Evolutionary conservation across 2,888 invertebrate genomes (phyloP).

Genomic region (Nematopogon swammerdamellus): DNA sequence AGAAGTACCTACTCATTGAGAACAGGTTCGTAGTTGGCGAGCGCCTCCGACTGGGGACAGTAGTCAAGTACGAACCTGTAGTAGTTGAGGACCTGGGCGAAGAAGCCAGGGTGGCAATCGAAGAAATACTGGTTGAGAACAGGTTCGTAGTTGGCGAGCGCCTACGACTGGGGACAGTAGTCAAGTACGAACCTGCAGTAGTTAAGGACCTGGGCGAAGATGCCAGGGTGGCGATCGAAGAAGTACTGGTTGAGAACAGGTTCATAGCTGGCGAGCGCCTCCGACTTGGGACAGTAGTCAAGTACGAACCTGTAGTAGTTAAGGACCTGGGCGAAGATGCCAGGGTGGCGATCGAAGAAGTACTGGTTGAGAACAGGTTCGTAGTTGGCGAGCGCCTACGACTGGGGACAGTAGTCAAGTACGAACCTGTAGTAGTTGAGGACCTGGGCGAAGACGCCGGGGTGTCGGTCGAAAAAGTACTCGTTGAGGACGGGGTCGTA

Average conservation of each 20-base stretch:
- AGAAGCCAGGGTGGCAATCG: conserved; percentile 94
- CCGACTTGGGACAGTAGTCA: too few species aligned
- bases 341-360: too few species aligned
- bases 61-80: too few species aligned
- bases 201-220: conserved; percentile 85
- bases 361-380: conserved; percentile 84
- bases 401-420: too few species aligned
- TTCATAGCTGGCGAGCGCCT: conserved; percentile 82
- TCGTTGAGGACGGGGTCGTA: conserved; percentile 87
- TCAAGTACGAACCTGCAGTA: conserved; percentile 70
- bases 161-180: conserved; percentile 96
- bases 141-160: conserved; percentile 98
- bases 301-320: too few species aligned
- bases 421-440: too few species aligned
- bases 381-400: conserved; percentile 64
- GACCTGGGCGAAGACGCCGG: too few species aligned
- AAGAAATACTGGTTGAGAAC: conserved; percentile 99
- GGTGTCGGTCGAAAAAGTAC: too few species aligned
- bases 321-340: conserved; percentile 79
- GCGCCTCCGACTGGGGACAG: too few species aligned
- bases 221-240: conserved; percentile 81
- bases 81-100: conserved; percentile 96
- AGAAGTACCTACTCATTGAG: too few species aligned
- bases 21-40: too few species aligned
- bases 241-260: conserved; percentile 87